These are phyloP conservation scores for Hemistola chrysoprasaria DNA, from an alignment of 2,888 invertebrate species.

Conservation along the genomic window DNA sequence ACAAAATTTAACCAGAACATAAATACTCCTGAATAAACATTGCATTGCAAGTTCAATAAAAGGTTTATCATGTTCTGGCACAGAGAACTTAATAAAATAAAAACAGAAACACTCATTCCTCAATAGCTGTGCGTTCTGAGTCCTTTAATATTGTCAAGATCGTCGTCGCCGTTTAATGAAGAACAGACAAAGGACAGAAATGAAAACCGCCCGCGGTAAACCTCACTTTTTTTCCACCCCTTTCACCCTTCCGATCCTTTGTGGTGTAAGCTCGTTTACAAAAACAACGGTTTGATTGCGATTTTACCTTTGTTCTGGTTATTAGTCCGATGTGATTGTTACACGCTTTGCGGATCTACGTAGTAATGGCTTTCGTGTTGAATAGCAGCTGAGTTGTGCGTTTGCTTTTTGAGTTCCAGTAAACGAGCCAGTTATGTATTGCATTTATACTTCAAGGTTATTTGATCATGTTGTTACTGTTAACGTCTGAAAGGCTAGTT, in stretches of 20 bases:
- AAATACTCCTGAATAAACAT: too few relatives aligned
- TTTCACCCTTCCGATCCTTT: slow-evolving; percentile 7
- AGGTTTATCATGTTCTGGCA: too few relatives aligned
- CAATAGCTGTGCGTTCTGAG: slow-evolving; percentile 8
- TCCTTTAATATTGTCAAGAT: slow-evolving; percentile 16
- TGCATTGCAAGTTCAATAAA: too few relatives aligned
- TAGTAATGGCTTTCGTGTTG: slow-evolving; percentile 1
- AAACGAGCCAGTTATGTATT: too few relatives aligned
- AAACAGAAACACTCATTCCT: slow-evolving; percentile 1
- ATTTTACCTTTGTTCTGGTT: slow-evolving; percentile 24
- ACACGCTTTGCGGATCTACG: slow-evolving; percentile 3
- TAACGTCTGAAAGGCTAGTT: too few relatives aligned
- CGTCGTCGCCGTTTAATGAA: slow-evolving; percentile 22
- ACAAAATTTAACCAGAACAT: too few relatives aligned
- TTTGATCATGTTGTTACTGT: too few relatives aligned
- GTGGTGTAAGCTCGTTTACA: slow-evolving; percentile 26
- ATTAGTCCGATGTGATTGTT: slow-evolving; percentile 11
- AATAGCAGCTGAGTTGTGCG: not conserved
- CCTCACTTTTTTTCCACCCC: slow-evolving; percentile 16
- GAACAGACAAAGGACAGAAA: slow-evolving; percentile 23
- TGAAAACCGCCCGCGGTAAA: slow-evolving; percentile 18
- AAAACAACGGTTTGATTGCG: slow-evolving; percentile 25
- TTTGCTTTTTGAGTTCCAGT: too few relatives aligned
- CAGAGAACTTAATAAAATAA: not conserved
- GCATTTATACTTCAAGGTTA: too few relatives aligned